Percentiles rank a stretch among this genome's conserved stretches.
These are phyloP conservation scores for Drosophila dunni DNA, from an alignment of 1,140 invertebrate genomes.

Conservation along the genomic window DNA sequence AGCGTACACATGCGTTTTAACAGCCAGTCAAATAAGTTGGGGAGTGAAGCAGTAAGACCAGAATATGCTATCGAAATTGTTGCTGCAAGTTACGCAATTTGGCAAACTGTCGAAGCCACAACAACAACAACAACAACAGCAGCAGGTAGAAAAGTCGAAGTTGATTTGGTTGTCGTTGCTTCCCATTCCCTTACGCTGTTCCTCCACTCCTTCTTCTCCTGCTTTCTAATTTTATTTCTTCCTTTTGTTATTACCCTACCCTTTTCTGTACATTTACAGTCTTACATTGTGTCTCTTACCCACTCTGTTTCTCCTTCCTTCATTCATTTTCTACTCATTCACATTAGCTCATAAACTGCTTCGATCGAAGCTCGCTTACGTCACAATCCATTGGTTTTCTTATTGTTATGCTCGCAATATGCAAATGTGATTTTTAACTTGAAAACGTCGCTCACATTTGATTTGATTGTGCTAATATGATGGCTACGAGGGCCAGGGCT, in stretches of 20 bases:
- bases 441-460: slow-evolving; percentile 49
- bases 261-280: neutral
- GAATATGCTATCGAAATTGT: slow-evolving; percentile 21
- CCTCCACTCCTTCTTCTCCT: neutral
- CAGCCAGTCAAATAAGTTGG: too few relatives aligned
- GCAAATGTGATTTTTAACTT: slow-evolving; percentile 82
- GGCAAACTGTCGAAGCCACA: slow-evolving; percentile 43
- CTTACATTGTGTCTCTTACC: neutral
- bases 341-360: slow-evolving; percentile 1
- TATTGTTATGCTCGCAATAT: slow-evolving; percentile 82
- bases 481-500: neutral
- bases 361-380: slow-evolving; percentile 42
- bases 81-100: slow-evolving; percentile 66
- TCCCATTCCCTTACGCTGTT: neutral
- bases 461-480: slow-evolving; percentile 31
- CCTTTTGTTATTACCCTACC: neutral
- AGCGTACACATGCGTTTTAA: slow-evolving; percentile 77
- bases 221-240: neutral
- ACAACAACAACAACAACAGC: neutral
- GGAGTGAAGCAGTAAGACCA: neutral
- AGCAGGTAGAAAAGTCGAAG: slow-evolving; percentile 33
- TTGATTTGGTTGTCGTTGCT: slow-evolving; percentile 6
- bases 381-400: slow-evolving; percentile 73
- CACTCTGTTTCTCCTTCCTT: neutral
- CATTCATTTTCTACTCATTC: neutral